Evolutionary conservation across 2,113 vertebrate species (phyloP), one percentile per base, ranked within the genome.

Genomic region (Pipa parva): DNA sequence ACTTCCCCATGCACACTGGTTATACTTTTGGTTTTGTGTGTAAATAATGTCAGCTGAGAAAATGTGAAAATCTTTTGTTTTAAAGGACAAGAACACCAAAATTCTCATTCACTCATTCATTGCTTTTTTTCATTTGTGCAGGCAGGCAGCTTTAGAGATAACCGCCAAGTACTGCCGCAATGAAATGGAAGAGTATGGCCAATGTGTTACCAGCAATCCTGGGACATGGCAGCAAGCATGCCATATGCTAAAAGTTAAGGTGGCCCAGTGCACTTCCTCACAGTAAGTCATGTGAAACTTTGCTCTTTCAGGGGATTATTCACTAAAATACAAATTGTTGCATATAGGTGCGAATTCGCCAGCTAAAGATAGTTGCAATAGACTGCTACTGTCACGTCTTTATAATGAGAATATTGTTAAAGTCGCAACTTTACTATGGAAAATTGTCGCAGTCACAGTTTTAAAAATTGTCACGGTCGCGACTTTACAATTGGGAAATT

Each of bases 111-210:
- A 45, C 39, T 7, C 18, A 15, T 63, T 18, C 46, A n/a, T n/a
- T n/a, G 5, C n/a, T 15, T 33, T 69, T 39, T 62, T 9, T 54
- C 22, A 9, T 2, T 71, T 15, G n/a, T 42, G 2, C 63, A 98
- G 95, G 95, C 86, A 97, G 78, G 92, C 90, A 3, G 95, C 93
- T 1, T 84, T 98, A 86, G 88, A 94, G 24, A 79, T 95, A 52
- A 89, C 93, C 1, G 84, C 89, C 0, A 91, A 87, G 1, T 89
- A 90, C 65, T 98, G 95, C 64, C 78, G 86, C 10, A 83, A 76
- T 51, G 92, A 98, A 80, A 80, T 97, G 78, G 93, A 98, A 54
- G 84, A 82, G 5, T 97, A 96, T 29, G 92, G 93, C 9, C 83
- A 81, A 9, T 98, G 95, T 56, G 95, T 98, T 36, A 81, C 89